Evolutionary conservation across 2,888 invertebrate genomes (phyloP).

Genomic region (Hoplodrina ambigua): DNA sequence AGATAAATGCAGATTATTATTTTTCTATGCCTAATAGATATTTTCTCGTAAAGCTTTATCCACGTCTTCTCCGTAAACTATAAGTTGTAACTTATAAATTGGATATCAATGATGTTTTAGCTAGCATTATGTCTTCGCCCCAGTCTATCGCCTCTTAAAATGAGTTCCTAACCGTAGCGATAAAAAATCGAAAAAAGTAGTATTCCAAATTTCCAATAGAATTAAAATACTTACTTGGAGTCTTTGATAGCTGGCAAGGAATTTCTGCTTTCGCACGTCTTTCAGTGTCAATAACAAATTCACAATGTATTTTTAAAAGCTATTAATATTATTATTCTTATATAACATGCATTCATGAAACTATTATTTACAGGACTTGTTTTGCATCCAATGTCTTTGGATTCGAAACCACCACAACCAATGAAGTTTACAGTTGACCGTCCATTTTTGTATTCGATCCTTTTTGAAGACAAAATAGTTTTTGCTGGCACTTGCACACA

Average conservation of each 20-base stretch:
- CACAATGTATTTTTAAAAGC: neutral
- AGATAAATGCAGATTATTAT: neutral
- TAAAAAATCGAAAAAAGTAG: neutral
- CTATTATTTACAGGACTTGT: slow-evolving; percentile 47
- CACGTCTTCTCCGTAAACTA: neutral
- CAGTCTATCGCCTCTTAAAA: neutral
- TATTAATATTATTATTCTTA: neutral
- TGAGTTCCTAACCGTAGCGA: neutral
- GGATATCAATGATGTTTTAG: too few species aligned
- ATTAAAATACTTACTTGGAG: neutral
- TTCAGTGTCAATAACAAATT: neutral
- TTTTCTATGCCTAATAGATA: neutral
- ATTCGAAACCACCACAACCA: slow-evolving; percentile 50
- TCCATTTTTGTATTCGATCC: slow-evolving; percentile 69
- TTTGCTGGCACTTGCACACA: slow-evolving; percentile 69
- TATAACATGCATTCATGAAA: neutral
- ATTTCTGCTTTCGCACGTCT: neutral
- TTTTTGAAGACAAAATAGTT: slow-evolving; percentile 67
- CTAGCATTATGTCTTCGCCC: too few species aligned
- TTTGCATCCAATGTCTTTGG: slow-evolving; percentile 39
- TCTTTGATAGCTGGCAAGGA: too few species aligned
- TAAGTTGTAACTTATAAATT: neutral
- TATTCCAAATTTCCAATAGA: too few species aligned
- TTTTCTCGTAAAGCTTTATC: neutral
- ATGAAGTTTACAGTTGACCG: slow-evolving; percentile 69